Conservation (phyloP, 1,140 invertebrate species). For the Lordiphosa collinella region DNA sequence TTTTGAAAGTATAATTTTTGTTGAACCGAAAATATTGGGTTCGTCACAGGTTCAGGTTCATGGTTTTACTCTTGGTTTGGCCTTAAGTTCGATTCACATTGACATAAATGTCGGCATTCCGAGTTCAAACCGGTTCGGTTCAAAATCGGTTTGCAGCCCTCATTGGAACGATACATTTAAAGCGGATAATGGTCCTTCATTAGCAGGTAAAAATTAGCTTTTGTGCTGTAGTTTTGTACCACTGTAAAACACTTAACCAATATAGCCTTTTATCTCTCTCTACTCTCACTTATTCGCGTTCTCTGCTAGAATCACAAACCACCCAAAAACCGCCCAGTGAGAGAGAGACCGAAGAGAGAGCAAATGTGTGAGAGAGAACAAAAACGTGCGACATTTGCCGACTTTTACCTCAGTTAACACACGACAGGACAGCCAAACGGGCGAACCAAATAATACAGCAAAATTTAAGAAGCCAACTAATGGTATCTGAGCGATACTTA, state of each 20-base stretch:
- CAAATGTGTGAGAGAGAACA: slow-evolving; percentile 13
- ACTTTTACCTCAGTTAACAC: slow-evolving; percentile 56
- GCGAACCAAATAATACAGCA: slow-evolving; percentile 20
- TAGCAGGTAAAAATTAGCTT: too few species aligned
- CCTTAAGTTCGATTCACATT: too few species aligned
- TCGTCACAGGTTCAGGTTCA: too few species aligned
- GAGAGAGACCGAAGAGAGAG: slow-evolving; percentile 10
- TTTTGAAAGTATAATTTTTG: too few species aligned
- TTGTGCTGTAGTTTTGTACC: background rate
- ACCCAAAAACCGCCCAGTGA: slow-evolving; percentile 21
- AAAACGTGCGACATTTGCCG: slow-evolving; percentile 22
- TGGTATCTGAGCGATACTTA: slow-evolving; percentile 34
- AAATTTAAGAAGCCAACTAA: background rate
- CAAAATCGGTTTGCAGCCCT: too few species aligned
- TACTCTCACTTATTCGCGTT: slow-evolving; percentile 13
- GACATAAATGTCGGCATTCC: too few species aligned
- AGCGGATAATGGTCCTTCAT: too few species aligned
- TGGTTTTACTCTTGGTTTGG: too few species aligned
- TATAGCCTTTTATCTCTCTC: slow-evolving; percentile 6
- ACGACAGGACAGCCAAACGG: slow-evolving; percentile 63
- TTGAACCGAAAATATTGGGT: too few species aligned
- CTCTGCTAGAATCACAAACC: slow-evolving; percentile 8
- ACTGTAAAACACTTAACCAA: slow-evolving; percentile 12
- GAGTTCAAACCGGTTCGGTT: too few species aligned
- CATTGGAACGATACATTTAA: too few species aligned